These are phyloP conservation scores for Sus scrofa DNA, from an alignment of 2,113 vertebrate species.

Conservation along the genomic window DNA sequence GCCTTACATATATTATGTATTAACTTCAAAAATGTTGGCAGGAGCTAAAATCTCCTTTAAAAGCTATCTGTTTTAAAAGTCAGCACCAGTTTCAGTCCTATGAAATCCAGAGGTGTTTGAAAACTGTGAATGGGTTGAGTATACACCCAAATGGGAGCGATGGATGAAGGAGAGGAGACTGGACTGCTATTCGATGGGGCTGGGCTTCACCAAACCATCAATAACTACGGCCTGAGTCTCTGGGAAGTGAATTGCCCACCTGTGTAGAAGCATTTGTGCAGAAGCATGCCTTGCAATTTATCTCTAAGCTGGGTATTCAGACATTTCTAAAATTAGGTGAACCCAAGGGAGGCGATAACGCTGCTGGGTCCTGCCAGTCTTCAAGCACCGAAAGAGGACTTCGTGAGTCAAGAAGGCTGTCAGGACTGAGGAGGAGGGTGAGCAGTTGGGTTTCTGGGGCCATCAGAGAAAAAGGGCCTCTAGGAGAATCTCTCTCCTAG, in stretches of 20 bases:
- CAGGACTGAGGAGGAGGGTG: not conserved
- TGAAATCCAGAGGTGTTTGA: not conserved
- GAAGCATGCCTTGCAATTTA: not conserved
- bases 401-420: not conserved
- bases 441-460: not conserved
- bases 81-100: not conserved
- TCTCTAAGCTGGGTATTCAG: not conserved
- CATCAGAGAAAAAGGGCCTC: not conserved
- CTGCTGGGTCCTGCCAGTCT: not conserved
- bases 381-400: not conserved
- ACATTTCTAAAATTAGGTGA: not conserved
- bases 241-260: not conserved
- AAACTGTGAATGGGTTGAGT: not conserved
- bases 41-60: conserved; percentile 33
- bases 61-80: conserved; percentile 32
- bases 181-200: fast-evolving
- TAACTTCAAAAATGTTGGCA: conserved; percentile 21
- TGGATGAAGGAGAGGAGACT: not conserved
- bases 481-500: not conserved
- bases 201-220: not conserved
- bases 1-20: conserved; percentile 17
- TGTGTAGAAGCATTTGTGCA: not conserved
- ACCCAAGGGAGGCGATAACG: not conserved
- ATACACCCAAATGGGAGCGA: not conserved
- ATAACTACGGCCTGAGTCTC: not conserved